Percentiles rank a stretch among this genome's conserved stretches.
These are phyloP conservation scores for Prietella phreatophila DNA, from an alignment of 2,113 vertebrate genomes.

Conservation along the genomic window DNA sequence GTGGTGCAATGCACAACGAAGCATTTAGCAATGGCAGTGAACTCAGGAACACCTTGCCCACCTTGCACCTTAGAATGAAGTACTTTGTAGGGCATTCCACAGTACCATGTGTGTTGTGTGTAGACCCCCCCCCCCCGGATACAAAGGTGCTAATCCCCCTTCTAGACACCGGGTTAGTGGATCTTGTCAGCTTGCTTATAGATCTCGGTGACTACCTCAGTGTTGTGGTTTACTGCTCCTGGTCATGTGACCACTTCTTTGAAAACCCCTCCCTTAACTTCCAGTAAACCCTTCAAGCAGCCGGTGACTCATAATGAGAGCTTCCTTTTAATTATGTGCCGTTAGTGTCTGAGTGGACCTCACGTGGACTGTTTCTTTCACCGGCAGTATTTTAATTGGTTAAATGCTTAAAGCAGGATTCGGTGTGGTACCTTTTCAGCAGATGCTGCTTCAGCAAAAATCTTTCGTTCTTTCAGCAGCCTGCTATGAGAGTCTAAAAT, in stretches of 20 bases:
- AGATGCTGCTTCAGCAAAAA: slow-evolving; percentile 65
- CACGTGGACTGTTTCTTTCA: slow-evolving; percentile 68
- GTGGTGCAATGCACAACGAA: not conserved
- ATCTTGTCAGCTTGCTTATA: slow-evolving; percentile 56
- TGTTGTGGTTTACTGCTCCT: slow-evolving; percentile 84
- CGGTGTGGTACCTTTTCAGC: slow-evolving; percentile 48
- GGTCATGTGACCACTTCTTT: slow-evolving; percentile 89
- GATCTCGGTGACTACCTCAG: slow-evolving; percentile 73
- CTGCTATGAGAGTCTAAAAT: slow-evolving; percentile 19
- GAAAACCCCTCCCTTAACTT: slow-evolving; percentile 90
- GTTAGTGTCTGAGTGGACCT: slow-evolving; percentile 87
- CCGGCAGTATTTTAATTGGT: slow-evolving; percentile 44
- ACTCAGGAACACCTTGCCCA: not conserved
- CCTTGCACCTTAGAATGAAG: not conserved
- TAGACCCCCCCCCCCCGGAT: not conserved
- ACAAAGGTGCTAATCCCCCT: slow-evolving; percentile 25
- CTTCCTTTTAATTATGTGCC: slow-evolving; percentile 96
- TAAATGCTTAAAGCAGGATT: slow-evolving; percentile 31
- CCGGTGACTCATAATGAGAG: slow-evolving; percentile 94
- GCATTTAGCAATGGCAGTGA: not conserved
- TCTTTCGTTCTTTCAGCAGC: not conserved
- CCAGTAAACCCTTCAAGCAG: slow-evolving; percentile 93
- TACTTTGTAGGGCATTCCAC: slow-evolving; percentile 2
- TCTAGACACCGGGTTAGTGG: slow-evolving; percentile 1
- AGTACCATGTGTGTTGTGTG: not conserved